Evolutionary conservation across 2,797 vertebrate genomes (phyloP).

Genomic region (Pagetopsis macropterus): DNA sequence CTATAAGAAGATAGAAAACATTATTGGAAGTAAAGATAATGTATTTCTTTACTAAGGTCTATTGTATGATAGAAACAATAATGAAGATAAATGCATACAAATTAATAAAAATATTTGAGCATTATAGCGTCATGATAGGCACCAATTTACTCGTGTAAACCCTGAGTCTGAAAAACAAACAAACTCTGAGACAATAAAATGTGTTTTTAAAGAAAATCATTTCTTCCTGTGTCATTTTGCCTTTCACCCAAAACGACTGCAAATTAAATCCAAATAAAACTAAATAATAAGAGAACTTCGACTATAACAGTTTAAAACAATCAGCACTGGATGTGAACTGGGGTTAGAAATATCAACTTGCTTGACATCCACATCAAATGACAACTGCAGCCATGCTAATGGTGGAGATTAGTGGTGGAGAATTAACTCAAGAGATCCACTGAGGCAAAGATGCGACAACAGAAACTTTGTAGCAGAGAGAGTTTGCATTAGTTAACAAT

Average conservation of each 20-base stretch:
- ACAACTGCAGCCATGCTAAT: constrained; percentile 84
- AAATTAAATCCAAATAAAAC: constrained; percentile 80
- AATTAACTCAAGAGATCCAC: constrained; percentile 75
- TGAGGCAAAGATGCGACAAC: constrained; percentile 77
- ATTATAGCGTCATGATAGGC: constrained; percentile 67
- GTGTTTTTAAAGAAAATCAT: constrained; percentile 67
- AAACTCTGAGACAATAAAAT: constrained; percentile 42
- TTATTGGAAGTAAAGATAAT: constrained; percentile 70
- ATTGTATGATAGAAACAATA: constrained; percentile 67
- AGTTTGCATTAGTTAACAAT: constrained; percentile 88
- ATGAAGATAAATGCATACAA: constrained; percentile 44
- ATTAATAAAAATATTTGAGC: constrained; percentile 76
- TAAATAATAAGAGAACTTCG: constrained; percentile 75
- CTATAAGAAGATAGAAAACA: constrained; percentile 74
- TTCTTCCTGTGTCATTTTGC: constrained; percentile 98
- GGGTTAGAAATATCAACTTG: constrained; percentile 98
- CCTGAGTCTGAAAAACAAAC: constrained; percentile 65
- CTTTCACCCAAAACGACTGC: constrained; percentile 86
- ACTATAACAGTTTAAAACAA: constrained; percentile 82
- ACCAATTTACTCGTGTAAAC: constrained; percentile 81
- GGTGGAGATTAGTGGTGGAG: constrained; percentile 78
- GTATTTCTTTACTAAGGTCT: constrained; percentile 65
- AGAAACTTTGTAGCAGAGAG: constrained; percentile 79
- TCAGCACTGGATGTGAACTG: constrained; percentile 90
- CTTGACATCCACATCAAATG: constrained; percentile 96